A percentile compares a stretch with the other conserved stretches of the same genome.
Evolutionary conservation across 2,888 invertebrate species (phyloP).

Genomic region (Sesia bembeciformis): DNA sequence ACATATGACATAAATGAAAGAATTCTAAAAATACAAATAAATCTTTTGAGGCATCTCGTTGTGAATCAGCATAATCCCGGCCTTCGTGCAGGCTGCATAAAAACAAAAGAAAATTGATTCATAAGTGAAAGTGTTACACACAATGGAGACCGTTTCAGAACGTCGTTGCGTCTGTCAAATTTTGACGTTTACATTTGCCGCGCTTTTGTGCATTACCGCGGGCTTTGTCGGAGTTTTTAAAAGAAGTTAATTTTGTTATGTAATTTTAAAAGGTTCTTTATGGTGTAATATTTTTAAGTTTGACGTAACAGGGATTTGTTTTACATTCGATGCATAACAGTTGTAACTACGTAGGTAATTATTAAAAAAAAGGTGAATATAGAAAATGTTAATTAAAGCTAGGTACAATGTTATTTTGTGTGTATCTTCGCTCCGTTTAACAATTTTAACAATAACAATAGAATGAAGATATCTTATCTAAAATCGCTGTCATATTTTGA

Average conservation of each 20-base stretch:
- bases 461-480: too few species aligned
- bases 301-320: too few species aligned
- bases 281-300: background rate
- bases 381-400: too few species aligned
- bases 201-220: slow-evolving; percentile 10
- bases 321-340: too few species aligned
- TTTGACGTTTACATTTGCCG: slow-evolving; percentile 10
- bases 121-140: slow-evolving; percentile 1
- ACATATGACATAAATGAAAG: too few species aligned
- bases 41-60: background rate
- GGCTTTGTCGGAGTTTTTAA: slow-evolving; percentile 3
- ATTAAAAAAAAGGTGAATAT: too few species aligned
- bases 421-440: too few species aligned
- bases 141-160: slow-evolving; percentile 9
- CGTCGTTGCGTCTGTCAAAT: slow-evolving; percentile 11
- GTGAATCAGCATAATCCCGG: background rate
- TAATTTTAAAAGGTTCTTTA: background rate
- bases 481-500: too few species aligned
- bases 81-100: slow-evolving; percentile 6
- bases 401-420: too few species aligned
- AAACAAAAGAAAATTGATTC: slow-evolving; percentile 18
- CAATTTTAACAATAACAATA: too few species aligned
- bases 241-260: slow-evolving; percentile 4
- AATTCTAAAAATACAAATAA: too few species aligned
- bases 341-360: too few species aligned